Evolutionary conservation across 1,140 invertebrate genomes (phyloP).

Genomic region (Lepidurus packardi): DNA sequence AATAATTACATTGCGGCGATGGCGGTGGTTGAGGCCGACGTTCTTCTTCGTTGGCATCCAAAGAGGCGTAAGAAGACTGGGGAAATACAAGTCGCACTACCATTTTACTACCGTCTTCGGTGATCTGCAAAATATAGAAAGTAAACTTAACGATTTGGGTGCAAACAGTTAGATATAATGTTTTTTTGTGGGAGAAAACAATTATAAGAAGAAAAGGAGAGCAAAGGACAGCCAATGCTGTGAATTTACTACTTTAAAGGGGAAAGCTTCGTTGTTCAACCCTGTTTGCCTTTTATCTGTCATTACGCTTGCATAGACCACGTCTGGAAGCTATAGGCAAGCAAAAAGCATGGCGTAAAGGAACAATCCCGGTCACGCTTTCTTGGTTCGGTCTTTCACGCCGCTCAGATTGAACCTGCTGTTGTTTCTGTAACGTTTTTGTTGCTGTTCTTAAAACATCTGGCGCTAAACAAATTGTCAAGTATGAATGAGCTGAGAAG

Average conservation of each 20-base stretch:
- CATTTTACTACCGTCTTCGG: slow-evolving; percentile 33
- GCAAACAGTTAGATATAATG: too few relatives aligned
- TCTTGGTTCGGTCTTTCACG: neutral
- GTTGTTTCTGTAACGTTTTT: neutral
- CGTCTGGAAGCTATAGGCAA: too few relatives aligned
- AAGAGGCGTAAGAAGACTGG: slow-evolving; percentile 1
- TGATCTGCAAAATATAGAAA: slow-evolving; percentile 23
- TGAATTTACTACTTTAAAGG: too few relatives aligned
- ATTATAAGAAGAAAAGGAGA: too few relatives aligned
- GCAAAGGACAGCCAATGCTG: too few relatives aligned
- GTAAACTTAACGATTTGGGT: neutral
- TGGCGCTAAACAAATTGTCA: neutral
- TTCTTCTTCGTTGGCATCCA: neutral
- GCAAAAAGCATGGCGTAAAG: too few relatives aligned
- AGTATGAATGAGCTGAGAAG: neutral
- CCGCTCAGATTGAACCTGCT: neutral
- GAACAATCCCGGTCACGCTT: too few relatives aligned
- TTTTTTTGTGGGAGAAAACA: too few relatives aligned
- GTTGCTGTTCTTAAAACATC: neutral
- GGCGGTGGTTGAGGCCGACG: neutral
- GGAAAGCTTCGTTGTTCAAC: too few relatives aligned
- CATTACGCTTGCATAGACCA: too few relatives aligned
- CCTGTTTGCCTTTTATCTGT: too few relatives aligned
- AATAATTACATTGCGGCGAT: neutral
- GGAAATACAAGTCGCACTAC: slow-evolving; percentile 24